Conservation (phyloP, 2,888 invertebrate genomes). For the Ectobius pallidus region DNA sequence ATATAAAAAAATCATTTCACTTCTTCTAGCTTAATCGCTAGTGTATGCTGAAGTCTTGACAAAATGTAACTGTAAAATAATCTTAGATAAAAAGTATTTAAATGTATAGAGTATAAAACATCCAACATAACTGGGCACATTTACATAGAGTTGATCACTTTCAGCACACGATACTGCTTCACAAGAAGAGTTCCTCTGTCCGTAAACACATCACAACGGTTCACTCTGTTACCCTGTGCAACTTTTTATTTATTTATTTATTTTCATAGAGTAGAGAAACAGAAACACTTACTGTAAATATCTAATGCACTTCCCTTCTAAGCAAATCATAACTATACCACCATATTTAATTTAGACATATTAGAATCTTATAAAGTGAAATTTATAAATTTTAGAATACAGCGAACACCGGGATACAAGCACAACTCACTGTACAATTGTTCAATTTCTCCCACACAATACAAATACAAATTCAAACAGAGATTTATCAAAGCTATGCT, state of each 20-base stretch:
- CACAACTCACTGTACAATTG: conserved; percentile 40
- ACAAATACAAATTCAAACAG: background rate
- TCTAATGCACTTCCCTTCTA: conserved; percentile 28
- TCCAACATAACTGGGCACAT: conserved; percentile 28
- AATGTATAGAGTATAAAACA: conserved; percentile 32
- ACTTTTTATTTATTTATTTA: conserved; percentile 41
- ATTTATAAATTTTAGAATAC: conserved; percentile 44
- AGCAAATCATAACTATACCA: conserved; percentile 36
- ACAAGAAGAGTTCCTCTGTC: background rate
- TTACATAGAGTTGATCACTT: background rate
- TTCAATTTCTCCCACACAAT: conserved; percentile 14
- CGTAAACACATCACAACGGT: conserved; percentile 27
- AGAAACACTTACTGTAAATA: conserved; percentile 35
- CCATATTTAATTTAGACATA: conserved; percentile 36
- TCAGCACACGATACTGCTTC: background rate
- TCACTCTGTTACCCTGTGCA: conserved; percentile 46
- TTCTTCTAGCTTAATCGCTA: conserved; percentile 23
- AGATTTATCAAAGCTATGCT: background rate
- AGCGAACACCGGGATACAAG: conserved; percentile 44
- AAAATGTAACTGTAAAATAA: conserved; percentile 33
- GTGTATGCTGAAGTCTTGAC: conserved; percentile 17
- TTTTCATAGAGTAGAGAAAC: conserved; percentile 33
- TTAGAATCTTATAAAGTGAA: conserved; percentile 41
- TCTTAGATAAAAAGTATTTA: conserved; percentile 28
- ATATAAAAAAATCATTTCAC: conserved; percentile 25